Conservation (phyloP, 2,113 vertebrate species). For the Oreotrochilus melanogaster region DNA sequence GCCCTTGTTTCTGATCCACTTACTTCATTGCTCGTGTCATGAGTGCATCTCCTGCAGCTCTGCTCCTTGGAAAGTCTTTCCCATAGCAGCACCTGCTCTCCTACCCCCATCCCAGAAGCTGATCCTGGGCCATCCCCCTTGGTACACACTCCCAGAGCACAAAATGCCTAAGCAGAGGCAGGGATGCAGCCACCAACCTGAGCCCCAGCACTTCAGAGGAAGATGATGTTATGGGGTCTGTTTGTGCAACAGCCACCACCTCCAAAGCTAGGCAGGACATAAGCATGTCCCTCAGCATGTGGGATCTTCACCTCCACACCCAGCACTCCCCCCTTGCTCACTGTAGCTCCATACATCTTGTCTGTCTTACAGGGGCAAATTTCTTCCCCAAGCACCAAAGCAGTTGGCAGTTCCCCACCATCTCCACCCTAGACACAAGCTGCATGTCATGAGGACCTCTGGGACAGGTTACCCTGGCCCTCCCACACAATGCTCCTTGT, state of each 20-base stretch:
- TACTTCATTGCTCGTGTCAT: not conserved
- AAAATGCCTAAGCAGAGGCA: not conserved
- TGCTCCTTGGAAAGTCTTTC: not conserved
- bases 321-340: not conserved
- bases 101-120: not conserved
- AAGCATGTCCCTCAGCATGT: not conserved
- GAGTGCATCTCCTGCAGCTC: not conserved
- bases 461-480: not conserved
- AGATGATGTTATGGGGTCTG: not conserved
- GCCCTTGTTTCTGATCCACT: not conserved
- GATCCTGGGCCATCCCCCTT: not conserved
- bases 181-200: not conserved
- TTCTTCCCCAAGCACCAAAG: not conserved
- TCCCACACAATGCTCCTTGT: not conserved
- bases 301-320: not conserved
- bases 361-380: not conserved
- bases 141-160: not conserved
- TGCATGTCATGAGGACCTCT: not conserved
- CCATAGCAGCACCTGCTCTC: not conserved
- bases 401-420: not conserved
- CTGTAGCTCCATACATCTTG: not conserved
- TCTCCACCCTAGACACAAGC: not conserved
- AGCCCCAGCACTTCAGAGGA: not conserved
- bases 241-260: not conserved
- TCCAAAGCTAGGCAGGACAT: not conserved